phyloP scores from a whole-genome alignment of 2,888 invertebrate genomes.

The Meloe dianella region DNA sequence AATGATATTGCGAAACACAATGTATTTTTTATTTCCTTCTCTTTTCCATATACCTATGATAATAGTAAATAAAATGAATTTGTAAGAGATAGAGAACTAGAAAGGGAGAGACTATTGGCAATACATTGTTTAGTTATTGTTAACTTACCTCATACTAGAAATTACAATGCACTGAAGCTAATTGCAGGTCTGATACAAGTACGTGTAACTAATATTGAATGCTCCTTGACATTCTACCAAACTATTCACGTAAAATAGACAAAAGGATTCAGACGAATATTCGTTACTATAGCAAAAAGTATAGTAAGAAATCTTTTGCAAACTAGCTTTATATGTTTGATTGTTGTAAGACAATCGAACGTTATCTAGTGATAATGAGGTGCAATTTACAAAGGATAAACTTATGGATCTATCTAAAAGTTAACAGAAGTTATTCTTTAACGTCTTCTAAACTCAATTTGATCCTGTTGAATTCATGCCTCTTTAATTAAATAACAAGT shows the following conservation, averaged over 20 bases:
- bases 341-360: neutral
- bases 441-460: no score
- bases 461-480: no score
- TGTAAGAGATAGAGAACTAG: neutral
- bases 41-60: neutral
- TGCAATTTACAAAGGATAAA: neutral
- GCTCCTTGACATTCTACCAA: constrained; percentile 38
- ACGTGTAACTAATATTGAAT: constrained; percentile 50
- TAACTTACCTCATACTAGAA: constrained; percentile 43
- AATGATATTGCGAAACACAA: constrained; percentile 44
- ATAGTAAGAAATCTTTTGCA: neutral
- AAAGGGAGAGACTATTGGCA: constrained; percentile 24
- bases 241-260: constrained; percentile 40
- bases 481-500: no score
- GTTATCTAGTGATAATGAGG: neutral
- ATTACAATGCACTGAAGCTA: constrained; percentile 52
- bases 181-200: constrained; percentile 51
- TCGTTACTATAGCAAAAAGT: constrained; percentile 18
- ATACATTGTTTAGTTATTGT: constrained; percentile 33
- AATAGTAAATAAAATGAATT: neutral
- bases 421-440: no score
- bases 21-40: neutral
- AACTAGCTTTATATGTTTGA: neutral
- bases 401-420: neutral
- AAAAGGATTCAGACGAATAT: constrained; percentile 37